Base-by-base conservation (phyloP, 2,113 vertebrate species). In the Mohoua ochrocephala region DNA sequence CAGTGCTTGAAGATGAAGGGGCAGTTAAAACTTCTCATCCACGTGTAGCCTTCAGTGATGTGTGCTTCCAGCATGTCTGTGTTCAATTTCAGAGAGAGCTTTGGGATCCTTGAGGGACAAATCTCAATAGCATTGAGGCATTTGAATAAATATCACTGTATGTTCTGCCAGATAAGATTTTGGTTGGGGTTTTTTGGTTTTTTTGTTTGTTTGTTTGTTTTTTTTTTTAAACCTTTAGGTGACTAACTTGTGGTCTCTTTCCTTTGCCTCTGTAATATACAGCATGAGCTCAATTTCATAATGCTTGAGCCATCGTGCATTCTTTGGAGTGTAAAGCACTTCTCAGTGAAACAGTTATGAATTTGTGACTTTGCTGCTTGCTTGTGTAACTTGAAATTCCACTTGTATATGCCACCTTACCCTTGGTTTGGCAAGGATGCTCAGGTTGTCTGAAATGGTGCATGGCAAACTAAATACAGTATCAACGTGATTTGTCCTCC, bases 271-370 rank as follows among this genome's bases (percentile, higher is more conserved):
- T 47, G 11, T 57, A 44, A 56, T 27, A 24, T 3, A 5, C 16
- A 44, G 24, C 11, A 20, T n/a, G 39, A 70, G 39, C 35, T 70
- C 31, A 28, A 0, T 23, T 61, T 61, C 2, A 0, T n/a, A 37
- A 7, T 53, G 23, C 22, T 57, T 63, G 31, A 45, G 11, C 27
- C 67, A 1, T 82, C 10, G 4, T 31, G 30, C 13, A 1, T 54
- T 59, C n/a, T 54, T 61, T 10, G 54, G 33, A 50, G 26, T 15
- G 15, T 19, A 74, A 42, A 69, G 33, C 53, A 42, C 13, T 59
- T 91, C 7, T 44, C 33, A 39, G 2, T 2, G 3, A n/a, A 69
- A 39, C 0, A 0, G 11, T 37, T 44, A 17, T n/a, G 3, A 44
- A 41, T 35, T 42, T 2, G 2, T 64, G 42, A 23, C 21, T 88